phyloP scores from a whole-genome alignment of 2,888 invertebrate genomes.

The Scaeva pyrastri region DNA sequence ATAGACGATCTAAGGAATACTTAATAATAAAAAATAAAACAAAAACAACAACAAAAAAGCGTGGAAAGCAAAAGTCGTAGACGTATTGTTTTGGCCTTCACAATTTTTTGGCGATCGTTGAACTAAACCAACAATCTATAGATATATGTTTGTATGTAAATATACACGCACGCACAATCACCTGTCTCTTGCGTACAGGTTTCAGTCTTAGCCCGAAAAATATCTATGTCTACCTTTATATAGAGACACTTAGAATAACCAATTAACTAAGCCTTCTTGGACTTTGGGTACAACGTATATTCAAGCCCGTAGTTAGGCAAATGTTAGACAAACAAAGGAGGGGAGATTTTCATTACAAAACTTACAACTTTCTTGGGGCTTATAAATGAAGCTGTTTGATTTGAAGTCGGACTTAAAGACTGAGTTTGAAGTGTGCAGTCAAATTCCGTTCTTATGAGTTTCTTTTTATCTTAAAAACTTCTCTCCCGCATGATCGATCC shows the following conservation, averaged over 20 bases:
- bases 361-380: neutral
- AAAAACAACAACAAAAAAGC: constrained; percentile 34
- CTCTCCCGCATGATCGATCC: too few relatives aligned
- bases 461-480: too few relatives aligned
- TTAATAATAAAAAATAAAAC: constrained; percentile 1
- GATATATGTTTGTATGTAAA: too few relatives aligned
- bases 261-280: constrained; percentile 69
- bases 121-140: constrained; percentile 46
- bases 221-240: constrained; percentile 3
- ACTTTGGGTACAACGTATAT: constrained; percentile 54
- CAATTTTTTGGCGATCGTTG: constrained; percentile 68
- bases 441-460: too few relatives aligned
- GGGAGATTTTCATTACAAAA: neutral
- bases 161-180: constrained; percentile 60
- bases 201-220: constrained; percentile 37
- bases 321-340: neutral
- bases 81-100: constrained; percentile 70
- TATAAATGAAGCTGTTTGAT: too few relatives aligned
- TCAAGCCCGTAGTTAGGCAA: neutral
- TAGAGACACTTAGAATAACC: constrained; percentile 63
- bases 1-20: constrained; percentile 15
- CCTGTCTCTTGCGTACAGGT: constrained; percentile 57
- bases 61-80: constrained; percentile 75
- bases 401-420: too few relatives aligned
- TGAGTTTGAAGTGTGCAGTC: too few relatives aligned